Evolutionary conservation across 37 sponge, comb jelly and placozoan genomes (phyloP), one percentile per base, ranked within the genome.

Genomic region (Theonella swinhoei): DNA sequence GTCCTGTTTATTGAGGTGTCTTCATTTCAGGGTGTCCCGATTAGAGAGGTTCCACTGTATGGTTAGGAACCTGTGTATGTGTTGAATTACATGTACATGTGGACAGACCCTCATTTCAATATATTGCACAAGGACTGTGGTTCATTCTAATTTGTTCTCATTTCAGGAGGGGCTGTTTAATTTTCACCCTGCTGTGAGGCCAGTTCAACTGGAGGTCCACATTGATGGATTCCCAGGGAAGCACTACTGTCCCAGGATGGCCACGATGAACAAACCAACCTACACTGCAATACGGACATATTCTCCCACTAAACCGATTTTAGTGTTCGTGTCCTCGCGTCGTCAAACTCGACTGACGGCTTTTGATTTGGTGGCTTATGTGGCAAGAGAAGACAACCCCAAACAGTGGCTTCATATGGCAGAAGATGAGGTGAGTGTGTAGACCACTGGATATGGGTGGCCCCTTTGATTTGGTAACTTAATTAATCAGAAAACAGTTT

Each of bases 231-330:
- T 92, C 78, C 91, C 96, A 2, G 95, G 96, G 43, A 96, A 98
- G 70, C 99, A 98, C 81, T 98, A 98, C 88, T 98, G 99, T 76
- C 99, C 99, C 31, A 76, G 99, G 3, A 98, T 98, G 99, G 99
- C 99, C 39, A 94, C 99, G 59, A 98, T 98, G 99, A 98, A 98
- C 92, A 98, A 98, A 60, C 99, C 99, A 8, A 39, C 93, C 29
- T 98, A 81, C 95, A 88, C 78, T 30, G 95, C 97, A 75, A 96
- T 98, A n/a, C 39, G 71, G 37, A 94, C 89, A 8, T 84, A 98
- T 87, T 96, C 97, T 2, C 97, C 95, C n/a, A 42, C 73, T 2
- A 96, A 98, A 86, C 99, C 99, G 37, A 84, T 91, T 34, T 83
- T 98, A 59, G 87, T 98, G 0, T 98, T 98, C 86, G 99, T 98